Evolutionary conservation across 64 coral and sea anemone genomes (phyloP), one percentile per base, ranked within the genome.

Genomic region (Acropora tenuis): DNA sequence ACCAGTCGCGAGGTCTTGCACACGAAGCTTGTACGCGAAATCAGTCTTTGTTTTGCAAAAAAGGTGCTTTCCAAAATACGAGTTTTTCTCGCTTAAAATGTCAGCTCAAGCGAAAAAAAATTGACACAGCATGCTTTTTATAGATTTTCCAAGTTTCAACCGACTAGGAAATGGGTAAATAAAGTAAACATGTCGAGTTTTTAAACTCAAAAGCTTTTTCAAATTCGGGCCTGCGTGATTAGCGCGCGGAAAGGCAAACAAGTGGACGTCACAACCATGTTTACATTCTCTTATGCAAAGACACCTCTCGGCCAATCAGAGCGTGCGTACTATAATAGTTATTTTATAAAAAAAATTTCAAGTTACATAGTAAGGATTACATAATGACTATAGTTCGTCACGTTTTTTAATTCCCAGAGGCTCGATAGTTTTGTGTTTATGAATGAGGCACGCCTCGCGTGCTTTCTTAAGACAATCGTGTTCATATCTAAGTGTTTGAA

Each of bases 201-300:
- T 76, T 30, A 5, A 76, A 41, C 9, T 41, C 73, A 4, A 76
- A 44, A 19, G 5, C 73, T 76, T 76, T 76, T 76, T 76, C 73
- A 76, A 76, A 41, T 1, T 30, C 41, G 73, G 0, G 73, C 73
- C 43, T 76, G 73, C 73, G 73, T 76, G 73, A 41, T 76, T 76
- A 42, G 73, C 73, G 73, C 0, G 73, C 73, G 73, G 43, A 76
- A 76, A 76, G 73, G 20, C 41, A 76, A 76, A 76, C 73, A 76
- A 3, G 5, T 76, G 41, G 40, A 55, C 4, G 73, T 1, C 73
- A 76, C 73, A 76, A 76, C 52, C 52, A 55, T 55, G 52, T 55
- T 9, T 55, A 55, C 52, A 55, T 55, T 7, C 52, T 55, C 52
- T 55, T 1, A 55, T 55, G 52, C 52, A 55, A 55, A 55, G 5